Conservation (phyloP, 2,797 vertebrate genomes). For the Chloroceryle amazona region DNA sequence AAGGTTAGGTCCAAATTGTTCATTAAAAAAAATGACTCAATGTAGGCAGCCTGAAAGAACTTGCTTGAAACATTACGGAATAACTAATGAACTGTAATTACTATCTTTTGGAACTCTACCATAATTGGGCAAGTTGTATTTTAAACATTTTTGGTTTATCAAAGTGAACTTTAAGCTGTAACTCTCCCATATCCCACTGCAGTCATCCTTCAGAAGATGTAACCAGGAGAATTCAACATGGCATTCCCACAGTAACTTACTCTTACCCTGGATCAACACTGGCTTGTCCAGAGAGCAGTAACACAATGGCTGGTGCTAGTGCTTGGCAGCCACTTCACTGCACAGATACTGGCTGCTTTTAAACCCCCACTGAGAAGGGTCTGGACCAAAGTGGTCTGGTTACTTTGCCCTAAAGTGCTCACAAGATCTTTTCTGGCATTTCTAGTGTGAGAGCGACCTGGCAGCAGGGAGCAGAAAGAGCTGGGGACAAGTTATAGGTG, state of each 20-base stretch:
- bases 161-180: background rate
- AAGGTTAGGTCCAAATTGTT: conserved; percentile 13
- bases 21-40: background rate
- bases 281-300: background rate
- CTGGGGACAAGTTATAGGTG: background rate
- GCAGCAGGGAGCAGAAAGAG: background rate
- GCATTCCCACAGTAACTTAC: background rate
- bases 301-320: rapidly evolving
- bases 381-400: background rate
- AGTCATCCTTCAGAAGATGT: background rate
- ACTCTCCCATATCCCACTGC: background rate
- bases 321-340: background rate
- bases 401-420: background rate
- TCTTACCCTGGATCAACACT: background rate
- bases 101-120: background rate
- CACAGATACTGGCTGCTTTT: background rate
- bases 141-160: background rate
- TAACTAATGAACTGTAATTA: background rate
- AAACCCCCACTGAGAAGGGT: background rate
- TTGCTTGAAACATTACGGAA: conserved; percentile 1
- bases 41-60: conserved; percentile 20
- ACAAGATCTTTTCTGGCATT: background rate
- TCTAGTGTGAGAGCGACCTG: background rate
- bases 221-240: background rate
- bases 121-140: background rate